phyloP scores from a whole-genome alignment of 2,888 invertebrate species.

The Rhopalosiphum nymphaeae region DNA sequence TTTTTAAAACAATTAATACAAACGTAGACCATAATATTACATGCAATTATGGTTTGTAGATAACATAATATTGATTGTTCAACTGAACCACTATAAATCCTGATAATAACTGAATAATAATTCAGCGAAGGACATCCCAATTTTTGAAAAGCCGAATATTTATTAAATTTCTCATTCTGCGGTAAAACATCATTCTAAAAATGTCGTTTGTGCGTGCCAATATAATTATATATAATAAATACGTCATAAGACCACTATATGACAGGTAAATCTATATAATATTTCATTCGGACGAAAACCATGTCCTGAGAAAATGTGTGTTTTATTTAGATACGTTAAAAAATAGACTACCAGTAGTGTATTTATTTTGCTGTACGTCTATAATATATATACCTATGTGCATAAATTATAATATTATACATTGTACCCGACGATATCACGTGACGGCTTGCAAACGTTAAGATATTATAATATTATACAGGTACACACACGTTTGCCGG shows the following conservation, averaged over 20 bases:
- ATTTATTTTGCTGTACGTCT: background rate
- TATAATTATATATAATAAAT: background rate
- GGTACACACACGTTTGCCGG: constrained; percentile 7
- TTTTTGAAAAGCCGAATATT: background rate
- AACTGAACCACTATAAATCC: background rate
- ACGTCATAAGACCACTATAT: background rate
- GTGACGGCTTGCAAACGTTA: background rate
- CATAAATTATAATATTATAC: background rate
- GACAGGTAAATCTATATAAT: background rate
- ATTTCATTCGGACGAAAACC: background rate
- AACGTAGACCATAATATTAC: background rate
- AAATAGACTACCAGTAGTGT: background rate
- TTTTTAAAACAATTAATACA: background rate
- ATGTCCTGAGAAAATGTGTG: background rate
- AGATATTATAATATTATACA: constrained; percentile 2
- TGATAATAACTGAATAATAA: background rate
- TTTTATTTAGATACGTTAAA: background rate
- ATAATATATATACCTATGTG: background rate
- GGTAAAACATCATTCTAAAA: background rate
- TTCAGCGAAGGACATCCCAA: background rate
- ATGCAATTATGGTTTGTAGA: background rate
- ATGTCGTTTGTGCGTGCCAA: background rate
- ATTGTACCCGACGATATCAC: background rate
- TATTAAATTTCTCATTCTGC: background rate
- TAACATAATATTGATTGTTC: background rate